phyloP scores from a whole-genome alignment of 2,888 invertebrate species.

The Drosophila affinis region DNA sequence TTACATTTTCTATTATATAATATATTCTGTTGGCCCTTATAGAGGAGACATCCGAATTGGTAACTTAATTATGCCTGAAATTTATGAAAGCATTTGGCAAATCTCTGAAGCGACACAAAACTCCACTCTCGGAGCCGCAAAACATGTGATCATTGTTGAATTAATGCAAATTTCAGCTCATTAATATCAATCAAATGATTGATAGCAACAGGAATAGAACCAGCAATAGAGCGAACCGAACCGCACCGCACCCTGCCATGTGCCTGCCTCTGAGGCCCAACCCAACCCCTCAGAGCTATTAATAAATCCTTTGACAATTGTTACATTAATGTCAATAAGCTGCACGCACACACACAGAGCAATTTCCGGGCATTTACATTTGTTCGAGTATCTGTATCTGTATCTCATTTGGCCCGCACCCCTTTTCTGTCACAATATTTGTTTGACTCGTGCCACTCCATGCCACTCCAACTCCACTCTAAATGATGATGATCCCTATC shows the following conservation, averaged over 20 bases:
- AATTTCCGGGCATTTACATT: conserved; percentile 68
- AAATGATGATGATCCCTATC: conserved; percentile 28
- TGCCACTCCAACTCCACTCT: conserved; percentile 31
- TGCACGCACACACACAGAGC: conserved; percentile 42
- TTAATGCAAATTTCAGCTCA: conserved; percentile 81
- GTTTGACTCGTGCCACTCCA: conserved; percentile 58
- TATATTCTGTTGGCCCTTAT: not conserved
- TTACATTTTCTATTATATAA: conserved; percentile 5
- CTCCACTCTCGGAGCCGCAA: not conserved
- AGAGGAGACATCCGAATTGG: not conserved
- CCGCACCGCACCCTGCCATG: conserved; percentile 31
- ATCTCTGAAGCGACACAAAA: conserved; percentile 19
- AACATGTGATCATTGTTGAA: conserved; percentile 53
- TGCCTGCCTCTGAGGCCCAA: conserved; percentile 4
- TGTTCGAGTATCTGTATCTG: conserved; percentile 47
- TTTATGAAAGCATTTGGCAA: conserved; percentile 67
- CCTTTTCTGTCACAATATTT: conserved; percentile 55
- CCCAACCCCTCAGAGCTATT: conserved; percentile 50
- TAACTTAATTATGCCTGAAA: conserved; percentile 70
- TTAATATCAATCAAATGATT: conserved; percentile 83
- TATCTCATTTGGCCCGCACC: conserved; percentile 33
- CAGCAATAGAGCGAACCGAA: not conserved
- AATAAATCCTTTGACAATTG: conserved; percentile 83
- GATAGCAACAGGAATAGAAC: conserved; percentile 53
- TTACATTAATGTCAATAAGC: conserved; percentile 80